Evolutionary conservation across 2,113 vertebrate species (phyloP).

Genomic region (Aldabrachelys gigantea): DNA sequence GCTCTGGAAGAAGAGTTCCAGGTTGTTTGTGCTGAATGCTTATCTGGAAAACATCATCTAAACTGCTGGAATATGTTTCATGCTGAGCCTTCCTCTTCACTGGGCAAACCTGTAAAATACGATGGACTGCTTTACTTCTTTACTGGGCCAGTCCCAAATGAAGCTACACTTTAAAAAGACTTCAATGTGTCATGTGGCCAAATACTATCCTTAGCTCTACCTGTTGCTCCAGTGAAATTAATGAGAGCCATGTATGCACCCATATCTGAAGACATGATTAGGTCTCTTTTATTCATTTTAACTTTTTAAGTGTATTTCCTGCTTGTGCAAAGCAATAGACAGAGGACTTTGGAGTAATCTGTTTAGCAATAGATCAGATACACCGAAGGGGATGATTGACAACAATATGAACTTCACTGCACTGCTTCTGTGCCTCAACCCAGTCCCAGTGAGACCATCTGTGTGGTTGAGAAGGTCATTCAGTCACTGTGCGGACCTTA

Average conservation of each 20-base stretch:
- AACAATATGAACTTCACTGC: not conserved
- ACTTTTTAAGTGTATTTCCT: not conserved
- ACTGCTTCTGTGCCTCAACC: not conserved
- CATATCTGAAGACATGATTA: not conserved
- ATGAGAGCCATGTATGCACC: not conserved
- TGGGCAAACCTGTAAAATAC: not conserved
- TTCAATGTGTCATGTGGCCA: not conserved
- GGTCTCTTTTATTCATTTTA: not conserved
- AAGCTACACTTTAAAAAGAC: not conserved
- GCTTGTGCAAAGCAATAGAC: not conserved
- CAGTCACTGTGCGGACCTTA: not conserved
- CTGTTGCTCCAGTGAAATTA: not conserved
- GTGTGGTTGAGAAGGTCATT: not conserved
- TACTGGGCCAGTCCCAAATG: not conserved
- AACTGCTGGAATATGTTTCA: not conserved
- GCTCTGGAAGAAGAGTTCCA: not conserved
- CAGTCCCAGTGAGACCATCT: accelerated
- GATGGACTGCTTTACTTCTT: not conserved
- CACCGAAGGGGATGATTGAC: not conserved
- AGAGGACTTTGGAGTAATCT: not conserved
- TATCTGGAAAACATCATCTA: not conserved
- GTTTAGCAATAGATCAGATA: not conserved
- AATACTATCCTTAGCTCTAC: accelerated
- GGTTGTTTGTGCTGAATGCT: not conserved
- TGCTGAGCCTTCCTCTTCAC: not conserved